A percentile compares a stretch with the other conserved stretches of the same genome.
These are phyloP conservation scores for Asarcornis scutulata DNA, from an alignment of 2,113 vertebrate species.

Conservation along the genomic window DNA sequence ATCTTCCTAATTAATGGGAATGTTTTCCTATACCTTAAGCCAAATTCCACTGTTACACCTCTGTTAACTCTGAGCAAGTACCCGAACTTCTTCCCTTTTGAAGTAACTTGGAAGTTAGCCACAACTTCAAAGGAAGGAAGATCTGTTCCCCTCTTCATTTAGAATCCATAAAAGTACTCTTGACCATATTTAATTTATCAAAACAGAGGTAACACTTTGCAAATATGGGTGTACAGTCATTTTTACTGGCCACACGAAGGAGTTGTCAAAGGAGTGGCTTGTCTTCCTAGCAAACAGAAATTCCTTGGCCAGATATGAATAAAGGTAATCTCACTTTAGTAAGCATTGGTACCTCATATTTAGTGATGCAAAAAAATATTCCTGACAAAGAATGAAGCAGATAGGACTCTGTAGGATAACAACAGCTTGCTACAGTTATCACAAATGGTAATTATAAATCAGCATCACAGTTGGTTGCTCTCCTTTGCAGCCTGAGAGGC, in stretches of 20 bases:
- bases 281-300: conserved; percentile 7
- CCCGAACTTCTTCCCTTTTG: conserved; percentile 55
- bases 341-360: not conserved
- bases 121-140: conserved; percentile 53
- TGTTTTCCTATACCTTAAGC: conserved; percentile 57
- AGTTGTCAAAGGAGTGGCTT: not conserved
- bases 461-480: fast-evolving
- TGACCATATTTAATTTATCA: conserved; percentile 24
- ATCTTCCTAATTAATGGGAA: conserved; percentile 29
- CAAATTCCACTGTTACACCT: conserved; percentile 47
- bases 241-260: not conserved
- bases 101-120: conserved; percentile 59
- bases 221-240: conserved; percentile 5
- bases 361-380: conserved; percentile 14
- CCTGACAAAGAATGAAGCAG: not conserved
- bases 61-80: conserved; percentile 38
- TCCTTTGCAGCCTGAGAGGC: not conserved
- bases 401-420: no score
- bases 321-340: not conserved
- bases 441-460: not conserved
- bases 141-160: conserved; percentile 37
- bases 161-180: conserved; percentile 22
- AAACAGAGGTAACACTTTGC: conserved; percentile 43
- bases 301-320: not conserved
- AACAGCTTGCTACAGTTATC: not conserved